Evolutionary conservation across 2,888 invertebrate species (phyloP).

Genomic region (Alloscopus bannaensis): DNA sequence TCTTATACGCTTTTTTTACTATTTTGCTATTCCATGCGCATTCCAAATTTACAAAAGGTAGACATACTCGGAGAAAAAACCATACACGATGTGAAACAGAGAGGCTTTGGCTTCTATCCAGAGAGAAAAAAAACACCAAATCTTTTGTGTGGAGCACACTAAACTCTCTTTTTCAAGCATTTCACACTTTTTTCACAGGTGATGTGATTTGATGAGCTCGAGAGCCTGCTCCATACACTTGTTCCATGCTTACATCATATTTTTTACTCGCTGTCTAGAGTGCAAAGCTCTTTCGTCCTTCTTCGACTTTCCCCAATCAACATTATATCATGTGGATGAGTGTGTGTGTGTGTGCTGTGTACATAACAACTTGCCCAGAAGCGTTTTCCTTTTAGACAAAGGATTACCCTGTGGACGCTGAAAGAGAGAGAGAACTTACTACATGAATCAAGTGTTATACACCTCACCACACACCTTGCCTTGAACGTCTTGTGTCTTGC

Average conservation of each 20-base stretch:
- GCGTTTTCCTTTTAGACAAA: too few relatives aligned
- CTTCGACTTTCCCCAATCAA: conserved; percentile 66
- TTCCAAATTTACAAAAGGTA: conserved; percentile 53
- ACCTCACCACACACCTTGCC: too few relatives aligned
- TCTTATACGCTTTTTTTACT: too few relatives aligned
- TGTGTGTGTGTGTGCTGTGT: background rate
- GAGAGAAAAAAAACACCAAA: conserved; percentile 41
- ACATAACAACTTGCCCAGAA: conserved; percentile 21
- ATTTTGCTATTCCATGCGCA: conserved; percentile 63
- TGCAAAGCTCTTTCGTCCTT: conserved; percentile 67
- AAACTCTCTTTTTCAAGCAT: background rate
- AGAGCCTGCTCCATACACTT: too few relatives aligned
- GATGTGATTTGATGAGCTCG: conserved; percentile 63
- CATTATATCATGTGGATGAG: conserved; percentile 27
- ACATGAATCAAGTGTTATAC: too few relatives aligned
- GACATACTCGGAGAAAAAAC: conserved; percentile 11
- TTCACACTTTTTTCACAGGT: conserved; percentile 56
- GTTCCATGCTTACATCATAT: conserved; percentile 16
- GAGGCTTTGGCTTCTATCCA: conserved; percentile 62
- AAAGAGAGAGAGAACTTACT: too few relatives aligned
- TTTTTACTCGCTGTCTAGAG: conserved; percentile 34
- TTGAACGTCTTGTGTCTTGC: too few relatives aligned
- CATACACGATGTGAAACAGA: background rate
- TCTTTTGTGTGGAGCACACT: conserved; percentile 32
- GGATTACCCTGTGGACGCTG: too few relatives aligned